Evolutionary conservation across 2,113 vertebrate species (phyloP).

Genomic region (Nipponia nippon): DNA sequence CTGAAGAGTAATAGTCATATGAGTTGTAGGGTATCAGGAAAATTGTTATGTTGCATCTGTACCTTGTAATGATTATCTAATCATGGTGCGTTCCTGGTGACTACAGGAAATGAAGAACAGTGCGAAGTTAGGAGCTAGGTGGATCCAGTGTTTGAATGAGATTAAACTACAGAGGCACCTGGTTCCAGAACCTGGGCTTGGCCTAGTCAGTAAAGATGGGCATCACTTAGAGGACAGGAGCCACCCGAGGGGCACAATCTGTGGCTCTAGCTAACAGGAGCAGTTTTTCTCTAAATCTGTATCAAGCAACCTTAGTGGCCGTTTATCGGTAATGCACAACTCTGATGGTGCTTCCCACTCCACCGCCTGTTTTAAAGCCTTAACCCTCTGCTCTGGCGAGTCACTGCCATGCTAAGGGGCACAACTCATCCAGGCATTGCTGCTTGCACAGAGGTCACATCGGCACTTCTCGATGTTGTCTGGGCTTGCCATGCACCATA

Average conservation of each 20-base stretch:
- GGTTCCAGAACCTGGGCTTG: not conserved
- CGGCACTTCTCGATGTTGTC: not conserved
- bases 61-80: not conserved
- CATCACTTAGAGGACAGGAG: not conserved
- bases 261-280: not conserved
- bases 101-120: not conserved
- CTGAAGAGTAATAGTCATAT: not conserved
- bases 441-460: not conserved
- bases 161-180: not conserved
- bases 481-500: not conserved
- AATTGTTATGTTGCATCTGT: not conserved
- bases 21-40: not conserved
- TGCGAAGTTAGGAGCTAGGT: not conserved
- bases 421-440: not conserved
- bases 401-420: not conserved
- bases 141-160: not conserved
- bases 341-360: not conserved
- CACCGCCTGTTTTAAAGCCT: not conserved
- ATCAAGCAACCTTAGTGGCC: not conserved
- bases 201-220: not conserved
- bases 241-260: not conserved
- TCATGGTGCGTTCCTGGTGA: not conserved
- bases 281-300: not conserved
- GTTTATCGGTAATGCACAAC: accelerated
- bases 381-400: not conserved